Percentiles rank a stretch among this genome's conserved stretches.
phyloP scores from a whole-genome alignment of 2,888 invertebrate genomes.

The Scaptomyza tumidula region DNA sequence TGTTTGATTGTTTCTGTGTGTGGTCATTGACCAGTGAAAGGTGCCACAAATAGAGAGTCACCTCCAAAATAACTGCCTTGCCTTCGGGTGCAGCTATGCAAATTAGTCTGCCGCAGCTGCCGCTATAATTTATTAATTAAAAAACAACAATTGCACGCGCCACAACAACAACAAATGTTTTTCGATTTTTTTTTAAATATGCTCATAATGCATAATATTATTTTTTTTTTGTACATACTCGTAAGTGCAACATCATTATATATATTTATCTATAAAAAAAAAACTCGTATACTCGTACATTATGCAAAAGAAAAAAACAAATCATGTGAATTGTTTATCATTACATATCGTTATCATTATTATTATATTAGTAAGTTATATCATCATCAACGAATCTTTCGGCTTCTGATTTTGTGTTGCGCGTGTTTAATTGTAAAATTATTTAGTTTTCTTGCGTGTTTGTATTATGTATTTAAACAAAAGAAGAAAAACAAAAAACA shows the following conservation, averaged over 20 bases:
- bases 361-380: slow-evolving; percentile 19
- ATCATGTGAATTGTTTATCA: slow-evolving; percentile 67
- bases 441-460: slow-evolving; percentile 43
- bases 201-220: slow-evolving; percentile 23
- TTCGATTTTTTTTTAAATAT: slow-evolving; percentile 29
- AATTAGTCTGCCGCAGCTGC: slow-evolving; percentile 56
- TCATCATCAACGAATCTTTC: slow-evolving; percentile 16
- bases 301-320: slow-evolving; percentile 37
- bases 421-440: slow-evolving; percentile 28
- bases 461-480: slow-evolving; percentile 14
- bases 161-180: slow-evolving; percentile 38
- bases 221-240: slow-evolving; percentile 24
- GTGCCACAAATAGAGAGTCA: slow-evolving; percentile 33
- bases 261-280: neutral
- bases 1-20: slow-evolving; percentile 1
- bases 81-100: slow-evolving; percentile 49
- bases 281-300: slow-evolving; percentile 42
- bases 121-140: slow-evolving; percentile 36
- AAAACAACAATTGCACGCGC: slow-evolving; percentile 40
- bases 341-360: slow-evolving; percentile 52
- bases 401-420: slow-evolving; percentile 35
- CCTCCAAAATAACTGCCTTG: slow-evolving; percentile 29
- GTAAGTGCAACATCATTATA: slow-evolving; percentile 39
- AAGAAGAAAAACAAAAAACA: neutral
- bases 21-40: slow-evolving; percentile 52